These are phyloP conservation scores for Chanos chanos DNA, from an alignment of 2,797 vertebrate species.

Conservation along the genomic window DNA sequence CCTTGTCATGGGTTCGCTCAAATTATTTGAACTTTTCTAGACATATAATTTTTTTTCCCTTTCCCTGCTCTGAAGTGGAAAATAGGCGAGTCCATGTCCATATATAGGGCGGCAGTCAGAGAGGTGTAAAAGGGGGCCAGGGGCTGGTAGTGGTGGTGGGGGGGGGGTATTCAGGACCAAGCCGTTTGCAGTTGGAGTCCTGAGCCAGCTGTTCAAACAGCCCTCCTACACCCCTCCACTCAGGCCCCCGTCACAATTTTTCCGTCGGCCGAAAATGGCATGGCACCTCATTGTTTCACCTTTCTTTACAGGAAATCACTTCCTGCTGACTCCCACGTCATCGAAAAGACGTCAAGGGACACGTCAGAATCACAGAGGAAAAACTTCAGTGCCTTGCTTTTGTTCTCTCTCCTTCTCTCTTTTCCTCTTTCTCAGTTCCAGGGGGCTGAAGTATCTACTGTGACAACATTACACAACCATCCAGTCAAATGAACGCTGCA, in stretches of 20 bases:
- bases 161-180: constrained; percentile 3
- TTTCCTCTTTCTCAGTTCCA: neutral
- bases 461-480: too few species aligned
- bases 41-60: too few species aligned
- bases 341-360: too few species aligned
- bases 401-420: neutral
- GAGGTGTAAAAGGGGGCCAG: constrained; percentile 22
- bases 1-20: too few species aligned
- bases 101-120: constrained; percentile 1
- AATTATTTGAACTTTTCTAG: too few species aligned
- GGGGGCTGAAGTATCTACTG: too few species aligned
- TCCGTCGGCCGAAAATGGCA: constrained; percentile 1
- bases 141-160: constrained; percentile 13
- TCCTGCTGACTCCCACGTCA: neutral
- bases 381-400: neutral
- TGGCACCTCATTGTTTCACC: constrained; percentile 7
- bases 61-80: neutral
- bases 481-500: too few species aligned
- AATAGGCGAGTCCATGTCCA: constrained; percentile 10
- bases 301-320: constrained; percentile 4
- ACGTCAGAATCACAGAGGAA: neutral
- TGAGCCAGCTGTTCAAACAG: constrained; percentile 43
- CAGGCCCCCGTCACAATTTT: constrained; percentile 4
- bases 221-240: constrained; percentile 7
- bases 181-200: constrained; percentile 14